These are phyloP conservation scores for Diarsia rubi DNA, from an alignment of 2,888 invertebrate genomes.

Conservation along the genomic window DNA sequence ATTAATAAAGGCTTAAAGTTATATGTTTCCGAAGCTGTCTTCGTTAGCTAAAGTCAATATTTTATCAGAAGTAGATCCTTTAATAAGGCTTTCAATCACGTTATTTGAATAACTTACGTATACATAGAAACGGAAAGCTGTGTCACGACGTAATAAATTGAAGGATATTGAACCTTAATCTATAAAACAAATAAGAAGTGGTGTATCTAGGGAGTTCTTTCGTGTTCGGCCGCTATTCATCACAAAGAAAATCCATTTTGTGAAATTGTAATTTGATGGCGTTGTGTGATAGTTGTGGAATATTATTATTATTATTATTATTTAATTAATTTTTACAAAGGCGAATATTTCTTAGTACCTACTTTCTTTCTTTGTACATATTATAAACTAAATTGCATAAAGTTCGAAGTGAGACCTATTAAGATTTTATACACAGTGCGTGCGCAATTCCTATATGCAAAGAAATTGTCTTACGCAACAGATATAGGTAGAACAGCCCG, in stretches of 20 bases:
- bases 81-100: not conserved
- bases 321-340: not conserved
- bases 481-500: too few species aligned
- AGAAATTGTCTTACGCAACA: too few species aligned
- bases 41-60: not conserved
- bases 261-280: not conserved
- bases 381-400: not conserved
- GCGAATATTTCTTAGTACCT: not conserved
- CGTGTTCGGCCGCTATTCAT: not conserved
- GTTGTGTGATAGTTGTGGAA: too few species aligned
- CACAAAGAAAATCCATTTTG: conserved; percentile 3
- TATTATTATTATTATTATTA: too few species aligned
- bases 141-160: conserved; percentile 20
- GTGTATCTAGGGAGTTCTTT: not conserved
- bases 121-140: not conserved
- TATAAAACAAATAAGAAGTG: conserved; percentile 30
- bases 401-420: not conserved
- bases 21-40: not conserved
- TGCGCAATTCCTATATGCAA: too few species aligned
- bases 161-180: conserved; percentile 31
- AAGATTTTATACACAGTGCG: not conserved
- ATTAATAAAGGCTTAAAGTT: not conserved
- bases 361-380: not conserved
- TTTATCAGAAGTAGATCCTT: not conserved
- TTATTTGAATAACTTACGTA: not conserved